Percentiles rank a stretch among this genome's conserved stretches.
Evolutionary conservation across 2,888 invertebrate genomes (phyloP).

Genomic region (Epirrita christyi): DNA sequence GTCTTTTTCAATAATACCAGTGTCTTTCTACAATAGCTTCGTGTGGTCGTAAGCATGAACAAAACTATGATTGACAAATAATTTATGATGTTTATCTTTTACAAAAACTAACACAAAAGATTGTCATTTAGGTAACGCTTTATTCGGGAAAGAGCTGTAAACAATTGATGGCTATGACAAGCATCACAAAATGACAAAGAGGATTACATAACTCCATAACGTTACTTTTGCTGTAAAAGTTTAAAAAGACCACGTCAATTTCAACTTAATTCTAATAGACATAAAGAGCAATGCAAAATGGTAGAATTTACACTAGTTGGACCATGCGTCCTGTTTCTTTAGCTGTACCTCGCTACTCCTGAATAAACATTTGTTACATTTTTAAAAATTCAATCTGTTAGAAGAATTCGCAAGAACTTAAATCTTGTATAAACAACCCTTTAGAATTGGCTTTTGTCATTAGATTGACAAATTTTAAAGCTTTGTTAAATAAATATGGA

Average conservation of each 20-base stretch:
- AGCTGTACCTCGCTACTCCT: slow-evolving; percentile 65
- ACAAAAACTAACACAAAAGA: slow-evolving; percentile 68
- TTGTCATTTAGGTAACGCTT: slow-evolving; percentile 64
- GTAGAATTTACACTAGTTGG: slow-evolving; percentile 34
- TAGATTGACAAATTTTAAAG: slow-evolving; percentile 53
- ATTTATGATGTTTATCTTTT: slow-evolving; percentile 77
- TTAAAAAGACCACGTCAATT: slow-evolving; percentile 28
- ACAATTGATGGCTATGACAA: slow-evolving; percentile 80
- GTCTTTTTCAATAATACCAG: slow-evolving; percentile 43
- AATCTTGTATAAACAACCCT: slow-evolving; percentile 69
- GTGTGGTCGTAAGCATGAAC: slow-evolving; percentile 64
- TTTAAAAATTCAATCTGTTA: slow-evolving; percentile 56
- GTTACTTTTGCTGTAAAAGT: slow-evolving; percentile 1
- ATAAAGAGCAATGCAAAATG: slow-evolving; percentile 33
- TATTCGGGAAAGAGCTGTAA: slow-evolving; percentile 68
- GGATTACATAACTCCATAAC: slow-evolving; percentile 57
- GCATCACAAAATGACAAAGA: slow-evolving; percentile 72
- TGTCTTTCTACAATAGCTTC: slow-evolving; percentile 52
- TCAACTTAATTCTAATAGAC: slow-evolving; percentile 42
- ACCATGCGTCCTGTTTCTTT: slow-evolving; percentile 63
- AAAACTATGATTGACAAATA: slow-evolving; percentile 64
- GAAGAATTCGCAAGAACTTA: slow-evolving; percentile 61
- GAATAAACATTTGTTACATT: slow-evolving; percentile 66
- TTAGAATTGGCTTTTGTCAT: slow-evolving; percentile 59
- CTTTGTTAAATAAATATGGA: slow-evolving; percentile 51